These are phyloP conservation scores for Amazona finschi DNA, from an alignment of 2,797 vertebrate species.

Conservation along the genomic window DNA sequence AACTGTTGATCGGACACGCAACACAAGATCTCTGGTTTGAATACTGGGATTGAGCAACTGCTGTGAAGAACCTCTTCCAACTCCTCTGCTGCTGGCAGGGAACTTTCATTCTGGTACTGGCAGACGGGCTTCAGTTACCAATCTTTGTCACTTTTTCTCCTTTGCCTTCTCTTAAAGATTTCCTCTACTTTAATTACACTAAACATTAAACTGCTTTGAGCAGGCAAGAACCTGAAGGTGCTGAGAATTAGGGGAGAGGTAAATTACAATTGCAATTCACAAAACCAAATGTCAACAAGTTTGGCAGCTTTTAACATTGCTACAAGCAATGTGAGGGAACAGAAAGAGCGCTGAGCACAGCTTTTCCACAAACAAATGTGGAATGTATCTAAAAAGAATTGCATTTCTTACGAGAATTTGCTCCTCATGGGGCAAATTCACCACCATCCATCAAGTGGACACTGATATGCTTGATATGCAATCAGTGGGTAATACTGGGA, in stretches of 20 bases:
- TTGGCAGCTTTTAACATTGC: background rate
- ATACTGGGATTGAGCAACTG: background rate
- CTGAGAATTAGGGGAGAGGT: background rate
- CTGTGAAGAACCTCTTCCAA: background rate
- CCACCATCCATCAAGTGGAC: background rate
- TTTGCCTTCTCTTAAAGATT: background rate
- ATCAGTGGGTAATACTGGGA: background rate
- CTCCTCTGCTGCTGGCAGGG: background rate
- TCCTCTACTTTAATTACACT: background rate
- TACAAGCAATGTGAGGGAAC: background rate
- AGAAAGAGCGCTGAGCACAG: background rate
- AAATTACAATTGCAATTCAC: background rate
- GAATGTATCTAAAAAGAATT: background rate
- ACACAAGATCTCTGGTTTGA: background rate
- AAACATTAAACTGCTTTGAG: background rate
- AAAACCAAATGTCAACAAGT: background rate
- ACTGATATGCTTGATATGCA: background rate
- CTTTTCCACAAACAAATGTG: background rate
- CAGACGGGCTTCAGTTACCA: background rate
- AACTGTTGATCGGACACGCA: background rate
- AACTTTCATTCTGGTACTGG: background rate
- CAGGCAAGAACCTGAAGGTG: background rate
- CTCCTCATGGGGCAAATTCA: background rate
- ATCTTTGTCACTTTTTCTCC: background rate
- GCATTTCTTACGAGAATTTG: background rate